phyloP scores from a whole-genome alignment of 2,797 vertebrate genomes.

The Channallabes apus region DNA sequence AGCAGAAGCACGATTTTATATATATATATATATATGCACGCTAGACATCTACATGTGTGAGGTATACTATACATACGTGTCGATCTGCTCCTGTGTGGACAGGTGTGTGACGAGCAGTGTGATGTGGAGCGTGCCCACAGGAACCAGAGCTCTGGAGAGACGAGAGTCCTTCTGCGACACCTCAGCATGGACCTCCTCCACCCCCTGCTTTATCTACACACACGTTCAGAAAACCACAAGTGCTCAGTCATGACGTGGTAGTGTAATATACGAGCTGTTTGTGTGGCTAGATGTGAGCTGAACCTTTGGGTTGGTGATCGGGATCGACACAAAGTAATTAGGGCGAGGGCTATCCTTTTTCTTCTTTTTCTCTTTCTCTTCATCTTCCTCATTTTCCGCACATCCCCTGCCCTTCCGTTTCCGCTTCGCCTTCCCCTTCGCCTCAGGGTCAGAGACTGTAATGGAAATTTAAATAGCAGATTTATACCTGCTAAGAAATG shows the following conservation, averaged over 20 bases:
- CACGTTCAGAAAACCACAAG: neutral
- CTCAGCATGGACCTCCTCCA: constrained; percentile 80
- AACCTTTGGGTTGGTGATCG: constrained; percentile 89
- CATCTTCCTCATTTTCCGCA: constrained; percentile 57
- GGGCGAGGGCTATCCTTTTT: constrained; percentile 76
- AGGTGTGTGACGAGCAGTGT: constrained; percentile 90
- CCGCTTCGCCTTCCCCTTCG: constrained; percentile 74
- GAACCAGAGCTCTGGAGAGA: constrained; percentile 83
- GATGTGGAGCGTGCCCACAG: constrained; percentile 83
- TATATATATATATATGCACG: too few species aligned
- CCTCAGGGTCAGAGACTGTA: constrained; percentile 65
- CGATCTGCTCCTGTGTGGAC: constrained; percentile 82
- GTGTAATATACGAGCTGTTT: neutral
- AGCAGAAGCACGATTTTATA: too few species aligned
- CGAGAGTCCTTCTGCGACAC: constrained; percentile 82
- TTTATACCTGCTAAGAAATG: too few species aligned
- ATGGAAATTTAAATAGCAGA: neutral
- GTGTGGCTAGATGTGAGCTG: neutral
- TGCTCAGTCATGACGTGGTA: neutral
- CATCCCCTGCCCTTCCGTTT: constrained; percentile 68
- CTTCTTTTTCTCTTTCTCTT: constrained; percentile 72
- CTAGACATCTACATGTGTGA: neutral
- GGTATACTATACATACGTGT: constrained; percentile 83
- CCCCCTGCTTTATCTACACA: constrained; percentile 78
- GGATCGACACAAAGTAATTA: constrained; percentile 94